Percentiles rank a stretch among this genome's conserved stretches.
Evolutionary conservation across 2,888 invertebrate genomes (phyloP).

Genomic region (Melanargia galathea): DNA sequence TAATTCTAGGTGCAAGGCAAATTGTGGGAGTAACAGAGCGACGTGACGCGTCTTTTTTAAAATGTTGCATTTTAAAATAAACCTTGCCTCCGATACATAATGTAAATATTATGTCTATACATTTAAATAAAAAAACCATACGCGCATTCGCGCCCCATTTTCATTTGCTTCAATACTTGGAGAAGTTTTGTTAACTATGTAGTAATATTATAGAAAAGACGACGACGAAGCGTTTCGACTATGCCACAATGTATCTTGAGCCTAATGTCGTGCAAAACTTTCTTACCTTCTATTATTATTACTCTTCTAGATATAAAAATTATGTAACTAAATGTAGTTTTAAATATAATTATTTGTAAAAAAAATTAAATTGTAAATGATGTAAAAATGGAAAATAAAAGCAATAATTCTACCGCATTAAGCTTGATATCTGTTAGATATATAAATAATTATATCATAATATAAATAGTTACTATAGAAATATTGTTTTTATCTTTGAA

Average conservation of each 20-base stretch:
- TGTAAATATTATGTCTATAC: too few species aligned
- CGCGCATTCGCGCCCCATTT: too few species aligned
- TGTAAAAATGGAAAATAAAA: constrained; percentile 36
- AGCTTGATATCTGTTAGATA: constrained; percentile 37
- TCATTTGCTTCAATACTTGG: too few species aligned
- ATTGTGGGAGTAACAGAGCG: too few species aligned
- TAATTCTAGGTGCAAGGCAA: too few species aligned
- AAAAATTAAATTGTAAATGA: constrained; percentile 37
- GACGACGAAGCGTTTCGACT: too few species aligned
- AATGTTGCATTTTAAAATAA: too few species aligned
- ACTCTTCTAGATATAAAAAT: not conserved
- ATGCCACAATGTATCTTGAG: not conserved
- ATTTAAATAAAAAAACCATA: too few species aligned
- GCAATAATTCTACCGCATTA: constrained; percentile 41
- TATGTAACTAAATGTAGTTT: constrained; percentile 1
- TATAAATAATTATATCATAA: constrained; percentile 22
- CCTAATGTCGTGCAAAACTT: not conserved
- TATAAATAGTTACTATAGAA: constrained; percentile 11
- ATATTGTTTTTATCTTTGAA: constrained; percentile 40
- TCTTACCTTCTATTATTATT: not conserved
- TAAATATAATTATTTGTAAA: constrained; percentile 1
- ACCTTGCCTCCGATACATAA: too few species aligned
- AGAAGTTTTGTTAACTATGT: too few species aligned
- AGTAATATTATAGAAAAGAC: too few species aligned
- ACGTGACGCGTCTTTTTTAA: too few species aligned